These are phyloP conservation scores for Theonella swinhoei DNA, from an alignment of 37 sponge, comb jelly and placozoan genomes.

Conservation along the genomic window DNA sequence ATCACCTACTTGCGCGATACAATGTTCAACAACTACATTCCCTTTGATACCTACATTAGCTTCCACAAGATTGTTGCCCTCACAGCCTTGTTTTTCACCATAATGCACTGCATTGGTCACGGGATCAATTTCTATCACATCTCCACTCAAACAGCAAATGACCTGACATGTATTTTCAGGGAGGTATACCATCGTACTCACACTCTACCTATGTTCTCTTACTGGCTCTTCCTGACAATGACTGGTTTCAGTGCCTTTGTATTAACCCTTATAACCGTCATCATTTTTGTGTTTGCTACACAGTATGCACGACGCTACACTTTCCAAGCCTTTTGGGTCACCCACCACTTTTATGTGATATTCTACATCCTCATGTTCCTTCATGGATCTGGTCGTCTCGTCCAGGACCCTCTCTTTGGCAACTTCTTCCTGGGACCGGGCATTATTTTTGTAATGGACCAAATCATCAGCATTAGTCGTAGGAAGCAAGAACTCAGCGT, in stretches of 20 bases:
- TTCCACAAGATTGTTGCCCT: conserved; percentile 92
- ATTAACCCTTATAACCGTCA: conserved; percentile 66
- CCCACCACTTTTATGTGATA: conserved; percentile 88
- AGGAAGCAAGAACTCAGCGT: conserved; percentile 85
- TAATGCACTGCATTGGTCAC: conserved; percentile 91
- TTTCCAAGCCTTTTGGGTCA: conserved; percentile 94
- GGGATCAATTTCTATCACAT: conserved; percentile 98
- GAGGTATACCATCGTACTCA: conserved; percentile 83
- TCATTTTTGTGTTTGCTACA: conserved; percentile 90
- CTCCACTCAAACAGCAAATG: conserved; percentile 89
- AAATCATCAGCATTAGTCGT: conserved; percentile 81
- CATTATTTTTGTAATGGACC: conserved; percentile 85
- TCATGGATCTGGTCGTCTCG: conserved; percentile 94
- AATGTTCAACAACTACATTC: conserved; percentile 86
- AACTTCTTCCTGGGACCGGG: conserved; percentile 95
- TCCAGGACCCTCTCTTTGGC: conserved; percentile 96
- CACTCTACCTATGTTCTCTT: conserved; percentile 79
- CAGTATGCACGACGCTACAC: conserved; percentile 92
- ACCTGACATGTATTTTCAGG: conserved; percentile 93
- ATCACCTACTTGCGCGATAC: conserved; percentile 94
- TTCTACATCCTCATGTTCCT: conserved; percentile 94
- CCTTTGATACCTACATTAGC: conserved; percentile 85
- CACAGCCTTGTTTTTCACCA: conserved; percentile 83
- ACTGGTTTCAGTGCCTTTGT: conserved; percentile 92
- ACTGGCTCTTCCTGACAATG: conserved; percentile 93